These are phyloP conservation scores for Latheticus oryzae DNA, from an alignment of 2,888 invertebrate species.

Conservation along the genomic window DNA sequence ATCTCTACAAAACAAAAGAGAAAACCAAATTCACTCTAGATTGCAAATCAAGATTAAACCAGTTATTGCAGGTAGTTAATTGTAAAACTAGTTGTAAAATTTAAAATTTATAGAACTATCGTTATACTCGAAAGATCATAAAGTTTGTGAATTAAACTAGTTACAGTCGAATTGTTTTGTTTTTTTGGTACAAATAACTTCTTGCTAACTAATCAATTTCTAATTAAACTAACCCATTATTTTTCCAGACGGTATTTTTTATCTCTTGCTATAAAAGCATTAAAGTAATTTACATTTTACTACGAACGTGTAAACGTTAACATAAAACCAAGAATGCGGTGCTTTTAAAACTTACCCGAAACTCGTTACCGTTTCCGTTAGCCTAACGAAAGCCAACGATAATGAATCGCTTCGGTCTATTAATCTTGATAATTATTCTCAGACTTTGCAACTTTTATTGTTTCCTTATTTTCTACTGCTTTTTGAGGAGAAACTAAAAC, in stretches of 20 bases:
- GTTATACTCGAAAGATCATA: conserved; percentile 9
- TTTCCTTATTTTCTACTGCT: conserved; percentile 40
- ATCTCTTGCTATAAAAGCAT: conserved; percentile 27
- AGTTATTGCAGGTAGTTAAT: conserved; percentile 14
- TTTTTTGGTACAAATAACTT: conserved; percentile 9
- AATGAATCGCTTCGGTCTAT: conserved; percentile 49
- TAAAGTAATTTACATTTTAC: conserved; percentile 35
- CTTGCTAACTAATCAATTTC: conserved; percentile 22
- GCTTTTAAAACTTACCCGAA: conserved; percentile 48
- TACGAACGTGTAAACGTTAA: conserved; percentile 39
- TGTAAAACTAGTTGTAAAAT: conserved; percentile 12
- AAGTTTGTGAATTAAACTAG: conserved; percentile 8
- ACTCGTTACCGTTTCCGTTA: conserved; percentile 49
- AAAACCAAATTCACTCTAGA: no score
- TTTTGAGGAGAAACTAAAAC: no score
- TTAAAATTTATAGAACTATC: conserved; percentile 13
- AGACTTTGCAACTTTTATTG: conserved; percentile 47
- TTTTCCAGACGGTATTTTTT: conserved; percentile 5
- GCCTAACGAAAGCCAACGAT: conserved; percentile 45
- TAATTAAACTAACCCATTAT: conserved; percentile 22
- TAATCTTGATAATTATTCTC: conserved; percentile 51
- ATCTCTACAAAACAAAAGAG: neutral
- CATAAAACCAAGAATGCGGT: conserved; percentile 47
- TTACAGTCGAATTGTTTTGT: neutral
- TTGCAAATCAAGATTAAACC: neutral